A percentile compares a stretch with the other conserved stretches of the same genome.
Evolutionary conservation across 2,113 vertebrate genomes (phyloP).

Genomic region (Gymnarchus niloticus): DNA sequence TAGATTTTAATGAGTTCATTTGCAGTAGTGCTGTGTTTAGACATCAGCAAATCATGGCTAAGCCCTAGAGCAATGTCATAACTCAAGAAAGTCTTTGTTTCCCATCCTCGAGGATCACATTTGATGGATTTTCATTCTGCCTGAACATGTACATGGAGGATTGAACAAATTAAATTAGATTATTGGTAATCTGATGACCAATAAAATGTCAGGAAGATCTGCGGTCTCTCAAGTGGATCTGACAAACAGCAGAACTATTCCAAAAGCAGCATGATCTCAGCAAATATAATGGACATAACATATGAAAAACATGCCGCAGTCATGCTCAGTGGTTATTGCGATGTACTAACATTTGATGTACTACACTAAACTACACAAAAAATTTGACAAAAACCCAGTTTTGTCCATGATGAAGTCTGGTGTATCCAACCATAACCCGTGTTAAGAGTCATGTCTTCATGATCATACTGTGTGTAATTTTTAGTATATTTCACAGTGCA

Average conservation of each 20-base stretch:
- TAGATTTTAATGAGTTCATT: slow-evolving; percentile 15
- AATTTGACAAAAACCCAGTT: background rate
- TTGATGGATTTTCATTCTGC: background rate
- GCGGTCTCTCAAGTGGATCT: background rate
- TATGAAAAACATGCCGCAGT: background rate
- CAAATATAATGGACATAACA: background rate
- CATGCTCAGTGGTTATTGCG: background rate
- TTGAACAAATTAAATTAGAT: background rate
- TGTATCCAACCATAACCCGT: background rate
- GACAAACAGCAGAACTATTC: background rate
- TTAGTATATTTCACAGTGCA: background rate
- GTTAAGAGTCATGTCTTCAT: background rate
- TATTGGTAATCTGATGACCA: background rate
- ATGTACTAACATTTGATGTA: background rate
- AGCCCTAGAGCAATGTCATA: background rate
- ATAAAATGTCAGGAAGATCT: background rate
- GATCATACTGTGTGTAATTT: background rate
- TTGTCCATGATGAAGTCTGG: background rate
- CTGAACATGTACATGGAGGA: background rate
- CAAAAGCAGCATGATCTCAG: background rate
- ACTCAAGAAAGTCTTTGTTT: background rate
- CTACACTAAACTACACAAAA: background rate
- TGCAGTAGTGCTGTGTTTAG: background rate
- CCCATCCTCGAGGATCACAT: background rate
- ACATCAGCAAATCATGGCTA: background rate